Evolutionary conservation across 2,797 vertebrate species (phyloP).

Genomic region (Xenops minutus): DNA sequence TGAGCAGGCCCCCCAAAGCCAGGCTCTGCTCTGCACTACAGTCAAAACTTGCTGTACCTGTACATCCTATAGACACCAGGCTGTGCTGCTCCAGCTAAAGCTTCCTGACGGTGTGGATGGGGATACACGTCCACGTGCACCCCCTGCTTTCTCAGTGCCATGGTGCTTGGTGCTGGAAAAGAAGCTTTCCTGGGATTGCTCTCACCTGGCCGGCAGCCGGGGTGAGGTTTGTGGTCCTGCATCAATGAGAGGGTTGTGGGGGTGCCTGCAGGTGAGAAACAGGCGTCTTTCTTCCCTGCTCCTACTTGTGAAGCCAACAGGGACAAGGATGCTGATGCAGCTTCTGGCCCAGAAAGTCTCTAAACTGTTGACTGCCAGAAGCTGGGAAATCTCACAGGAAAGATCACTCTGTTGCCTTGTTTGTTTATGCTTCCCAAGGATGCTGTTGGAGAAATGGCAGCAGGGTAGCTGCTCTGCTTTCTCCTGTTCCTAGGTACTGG

Average conservation of each 20-base stretch:
- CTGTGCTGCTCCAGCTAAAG: accelerated
- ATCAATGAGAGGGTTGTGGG: accelerated
- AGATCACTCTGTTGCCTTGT: background rate
- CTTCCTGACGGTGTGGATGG: background rate
- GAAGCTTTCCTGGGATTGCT: background rate
- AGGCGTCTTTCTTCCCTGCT: background rate
- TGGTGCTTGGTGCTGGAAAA: background rate
- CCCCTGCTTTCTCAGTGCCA: background rate
- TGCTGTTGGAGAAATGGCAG: background rate
- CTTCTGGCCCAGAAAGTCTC: background rate
- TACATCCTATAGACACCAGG: background rate
- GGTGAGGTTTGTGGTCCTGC: background rate
- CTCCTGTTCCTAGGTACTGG: background rate
- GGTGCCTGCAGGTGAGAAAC: background rate
- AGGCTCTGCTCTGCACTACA: background rate
- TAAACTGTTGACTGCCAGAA: background rate
- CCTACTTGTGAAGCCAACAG: background rate
- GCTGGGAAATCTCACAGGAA: background rate
- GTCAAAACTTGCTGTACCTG: background rate
- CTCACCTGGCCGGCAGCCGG: background rate
- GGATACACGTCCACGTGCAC: too few species aligned
- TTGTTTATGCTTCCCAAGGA: background rate
- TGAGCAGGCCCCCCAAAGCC: background rate
- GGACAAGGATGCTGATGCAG: background rate
- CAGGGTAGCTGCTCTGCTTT: background rate